Percentiles rank a stretch among this genome's conserved stretches.
Evolutionary conservation across 2,113 vertebrate genomes (phyloP).

Genomic region (Labeo catla): DNA sequence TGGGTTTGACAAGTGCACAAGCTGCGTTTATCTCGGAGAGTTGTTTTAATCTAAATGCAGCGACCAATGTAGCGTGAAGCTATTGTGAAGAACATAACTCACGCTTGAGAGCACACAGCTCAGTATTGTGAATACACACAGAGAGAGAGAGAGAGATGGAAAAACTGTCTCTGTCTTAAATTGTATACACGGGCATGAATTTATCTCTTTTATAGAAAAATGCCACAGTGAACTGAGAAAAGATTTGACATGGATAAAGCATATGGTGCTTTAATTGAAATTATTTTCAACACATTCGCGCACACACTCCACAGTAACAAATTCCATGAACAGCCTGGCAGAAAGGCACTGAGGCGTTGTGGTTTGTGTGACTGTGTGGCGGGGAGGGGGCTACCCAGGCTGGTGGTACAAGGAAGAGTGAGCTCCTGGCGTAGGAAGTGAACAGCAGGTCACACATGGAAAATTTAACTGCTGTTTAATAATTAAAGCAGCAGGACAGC

Average conservation of each 20-base stretch:
- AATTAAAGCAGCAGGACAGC: constrained; percentile 50
- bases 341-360: constrained; percentile 27
- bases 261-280: constrained; percentile 12
- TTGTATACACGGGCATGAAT: neutral
- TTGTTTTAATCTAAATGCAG: constrained; percentile 47
- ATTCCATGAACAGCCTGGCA: constrained; percentile 1
- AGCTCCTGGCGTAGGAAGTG: constrained; percentile 40
- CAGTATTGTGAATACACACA: neutral
- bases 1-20: constrained; percentile 8
- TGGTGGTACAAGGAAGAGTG: constrained; percentile 29
- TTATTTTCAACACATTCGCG: neutral
- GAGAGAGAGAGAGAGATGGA: neutral
- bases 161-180: neutral
- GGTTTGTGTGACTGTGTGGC: constrained; percentile 17
- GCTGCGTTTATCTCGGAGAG: constrained; percentile 25
- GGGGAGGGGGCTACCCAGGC: constrained; percentile 11
- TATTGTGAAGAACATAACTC: constrained; percentile 42
- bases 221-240: neutral
- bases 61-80: constrained; percentile 51
- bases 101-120: constrained; percentile 40
- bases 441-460: constrained; percentile 59
- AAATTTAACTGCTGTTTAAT: constrained; percentile 58
- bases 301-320: neutral
- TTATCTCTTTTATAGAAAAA: neutral
- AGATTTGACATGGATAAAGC: neutral